phyloP scores from a whole-genome alignment of 2,797 vertebrate species.

The Acanthornis magna region DNA sequence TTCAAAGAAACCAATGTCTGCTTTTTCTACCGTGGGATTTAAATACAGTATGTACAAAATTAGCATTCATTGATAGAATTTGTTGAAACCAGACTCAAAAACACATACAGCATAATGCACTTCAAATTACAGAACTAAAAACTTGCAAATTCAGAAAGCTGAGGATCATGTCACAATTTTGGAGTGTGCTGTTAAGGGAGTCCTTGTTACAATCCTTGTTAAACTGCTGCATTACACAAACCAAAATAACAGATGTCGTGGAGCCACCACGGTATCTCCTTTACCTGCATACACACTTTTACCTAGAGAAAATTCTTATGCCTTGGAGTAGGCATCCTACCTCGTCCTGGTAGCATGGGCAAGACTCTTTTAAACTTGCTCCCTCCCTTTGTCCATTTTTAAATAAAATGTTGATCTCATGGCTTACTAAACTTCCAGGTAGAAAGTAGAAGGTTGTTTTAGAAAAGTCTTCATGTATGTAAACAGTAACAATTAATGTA shows the following conservation, averaged over 20 bases:
- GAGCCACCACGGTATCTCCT: background rate
- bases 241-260: background rate
- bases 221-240: background rate
- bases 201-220: too few species aligned
- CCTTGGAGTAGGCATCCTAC: background rate
- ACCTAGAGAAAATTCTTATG: background rate
- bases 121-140: background rate
- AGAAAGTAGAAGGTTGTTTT: background rate
- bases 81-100: background rate
- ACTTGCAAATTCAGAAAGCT: accelerated
- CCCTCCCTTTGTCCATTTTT: background rate
- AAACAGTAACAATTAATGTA: background rate
- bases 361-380: background rate
- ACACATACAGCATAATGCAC: accelerated
- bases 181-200: background rate
- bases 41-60: background rate
- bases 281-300: accelerated
- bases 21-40: accelerated
- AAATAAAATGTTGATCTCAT: background rate
- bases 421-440: background rate
- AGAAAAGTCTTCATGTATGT: background rate
- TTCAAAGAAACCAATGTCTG: background rate
- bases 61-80: background rate
- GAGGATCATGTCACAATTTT: accelerated
- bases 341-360: background rate